These are phyloP conservation scores for Nasonia oneida DNA, from an alignment of 2,888 invertebrate species.

Conservation along the genomic window DNA sequence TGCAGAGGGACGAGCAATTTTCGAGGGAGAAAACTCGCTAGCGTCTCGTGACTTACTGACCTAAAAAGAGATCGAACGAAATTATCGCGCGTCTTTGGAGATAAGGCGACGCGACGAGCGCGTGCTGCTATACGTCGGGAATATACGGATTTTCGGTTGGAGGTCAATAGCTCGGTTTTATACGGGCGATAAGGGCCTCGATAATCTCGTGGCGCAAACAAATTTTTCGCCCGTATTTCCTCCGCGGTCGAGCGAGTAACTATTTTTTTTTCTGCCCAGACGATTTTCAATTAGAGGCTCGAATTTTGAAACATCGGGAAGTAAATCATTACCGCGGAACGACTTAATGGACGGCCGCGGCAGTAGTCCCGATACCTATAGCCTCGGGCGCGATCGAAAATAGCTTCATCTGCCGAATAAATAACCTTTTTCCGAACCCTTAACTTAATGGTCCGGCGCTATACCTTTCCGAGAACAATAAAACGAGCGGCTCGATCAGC, in stretches of 20 bases:
- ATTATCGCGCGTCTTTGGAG: conserved; percentile 20
- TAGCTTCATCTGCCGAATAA: conserved; percentile 44
- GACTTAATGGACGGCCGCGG: conserved; percentile 29
- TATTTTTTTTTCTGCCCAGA: neutral
- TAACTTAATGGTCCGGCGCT: neutral
- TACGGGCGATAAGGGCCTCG: neutral
- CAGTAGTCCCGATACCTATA: neutral
- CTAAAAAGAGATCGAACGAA: conserved; percentile 24
- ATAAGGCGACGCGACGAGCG: neutral
- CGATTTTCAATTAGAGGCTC: neutral
- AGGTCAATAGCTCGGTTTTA: conserved; percentile 31
- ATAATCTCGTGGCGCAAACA: neutral
- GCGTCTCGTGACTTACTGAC: conserved; percentile 43
- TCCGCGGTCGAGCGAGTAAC: neutral
- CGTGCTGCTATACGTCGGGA: neutral
- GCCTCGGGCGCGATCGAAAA: conserved; percentile 39
- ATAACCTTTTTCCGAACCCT: conserved; percentile 44
- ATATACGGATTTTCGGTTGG: conserved; percentile 31
- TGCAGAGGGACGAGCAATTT: neutral
- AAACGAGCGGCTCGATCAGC: neutral
- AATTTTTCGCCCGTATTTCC: neutral
- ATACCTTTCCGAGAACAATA: conserved; percentile 49
- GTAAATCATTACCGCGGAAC: conserved; percentile 20
- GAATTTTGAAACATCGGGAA: neutral
- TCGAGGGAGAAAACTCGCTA: conserved; percentile 8